Conservation (phyloP, 2,113 vertebrate genomes). For the Pseudonaja textilis region DNA sequence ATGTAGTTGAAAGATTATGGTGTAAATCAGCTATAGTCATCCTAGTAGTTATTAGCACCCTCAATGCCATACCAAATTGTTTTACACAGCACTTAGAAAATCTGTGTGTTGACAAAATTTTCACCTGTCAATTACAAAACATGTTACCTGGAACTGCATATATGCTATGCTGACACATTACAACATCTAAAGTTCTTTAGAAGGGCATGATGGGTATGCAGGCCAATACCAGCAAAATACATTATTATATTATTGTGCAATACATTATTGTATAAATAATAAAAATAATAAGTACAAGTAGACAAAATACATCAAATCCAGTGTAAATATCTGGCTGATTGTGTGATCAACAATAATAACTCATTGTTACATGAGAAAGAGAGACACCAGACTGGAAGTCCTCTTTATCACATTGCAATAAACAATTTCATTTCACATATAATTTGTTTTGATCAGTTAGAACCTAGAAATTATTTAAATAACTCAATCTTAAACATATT, state of each 20-base stretch:
- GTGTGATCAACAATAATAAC: not conserved
- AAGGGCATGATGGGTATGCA: not conserved
- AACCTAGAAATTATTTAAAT: conserved; percentile 1
- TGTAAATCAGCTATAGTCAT: not conserved
- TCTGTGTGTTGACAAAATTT: not conserved
- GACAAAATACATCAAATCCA: not conserved
- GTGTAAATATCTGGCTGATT: not conserved
- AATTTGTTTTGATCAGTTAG: conserved; percentile 17
- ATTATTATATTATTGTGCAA: no score
- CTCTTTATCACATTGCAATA: conserved; percentile 18
- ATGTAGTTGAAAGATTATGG: not conserved
- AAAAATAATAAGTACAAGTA: not conserved
- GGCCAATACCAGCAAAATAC: not conserved
- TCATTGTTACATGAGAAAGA: not conserved
- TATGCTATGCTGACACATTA: not conserved
- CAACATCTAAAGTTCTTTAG: not conserved
- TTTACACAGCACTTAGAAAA: no score
- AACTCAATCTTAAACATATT: conserved; percentile 8
- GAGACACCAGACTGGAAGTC: not conserved
- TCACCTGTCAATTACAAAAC: not conserved
- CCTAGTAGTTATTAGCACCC: no score
- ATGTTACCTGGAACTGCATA: not conserved
- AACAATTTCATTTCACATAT: conserved; percentile 36
- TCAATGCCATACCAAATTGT: no score
- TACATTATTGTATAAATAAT: not conserved